Conservation (phyloP, 2,797 vertebrate genomes). For the Hybognathus amarus region DNA sequence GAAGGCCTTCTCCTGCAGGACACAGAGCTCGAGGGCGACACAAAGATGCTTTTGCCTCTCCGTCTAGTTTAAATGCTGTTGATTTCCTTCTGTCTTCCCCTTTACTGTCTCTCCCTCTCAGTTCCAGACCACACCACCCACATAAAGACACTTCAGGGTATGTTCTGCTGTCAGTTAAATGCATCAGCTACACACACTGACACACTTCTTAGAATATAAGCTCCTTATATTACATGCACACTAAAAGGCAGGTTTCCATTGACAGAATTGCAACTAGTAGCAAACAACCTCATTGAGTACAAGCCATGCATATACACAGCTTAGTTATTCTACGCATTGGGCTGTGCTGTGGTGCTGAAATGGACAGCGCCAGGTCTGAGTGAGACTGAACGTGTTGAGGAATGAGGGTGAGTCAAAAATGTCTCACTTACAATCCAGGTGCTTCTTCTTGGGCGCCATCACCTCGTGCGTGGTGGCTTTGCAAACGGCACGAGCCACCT, state of each 20-base stretch:
- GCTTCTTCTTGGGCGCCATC: conserved; percentile 99
- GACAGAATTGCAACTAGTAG: conserved; percentile 12
- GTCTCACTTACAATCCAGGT: conserved; percentile 96
- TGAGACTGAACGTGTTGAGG: background rate
- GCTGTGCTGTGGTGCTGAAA: conserved; percentile 51
- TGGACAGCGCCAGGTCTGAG: conserved; percentile 50
- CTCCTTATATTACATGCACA: background rate
- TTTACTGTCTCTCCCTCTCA: background rate
- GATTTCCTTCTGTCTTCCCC: conserved; percentile 24
- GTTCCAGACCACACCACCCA: conserved; percentile 18
- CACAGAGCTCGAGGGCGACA: conserved; percentile 46
- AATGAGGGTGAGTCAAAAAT: conserved; percentile 9
- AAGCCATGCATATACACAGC: background rate
- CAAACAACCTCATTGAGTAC: background rate
- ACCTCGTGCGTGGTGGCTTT: conserved; percentile 99
- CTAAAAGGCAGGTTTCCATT: conserved; percentile 8
- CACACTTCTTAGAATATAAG: background rate
- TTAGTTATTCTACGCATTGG: background rate
- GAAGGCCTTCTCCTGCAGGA: conserved; percentile 62
- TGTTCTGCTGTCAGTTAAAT: conserved; percentile 13
- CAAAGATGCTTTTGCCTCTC: conserved; percentile 29
- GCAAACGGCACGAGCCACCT: conserved; percentile 97
- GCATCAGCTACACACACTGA: background rate
- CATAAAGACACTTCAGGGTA: background rate
- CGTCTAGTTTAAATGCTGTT: conserved; percentile 49